A percentile compares a stretch with the other conserved stretches of the same genome.
Evolutionary conservation across 2,797 vertebrate species (phyloP).

Genomic region (Glyptemys insculpta): DNA sequence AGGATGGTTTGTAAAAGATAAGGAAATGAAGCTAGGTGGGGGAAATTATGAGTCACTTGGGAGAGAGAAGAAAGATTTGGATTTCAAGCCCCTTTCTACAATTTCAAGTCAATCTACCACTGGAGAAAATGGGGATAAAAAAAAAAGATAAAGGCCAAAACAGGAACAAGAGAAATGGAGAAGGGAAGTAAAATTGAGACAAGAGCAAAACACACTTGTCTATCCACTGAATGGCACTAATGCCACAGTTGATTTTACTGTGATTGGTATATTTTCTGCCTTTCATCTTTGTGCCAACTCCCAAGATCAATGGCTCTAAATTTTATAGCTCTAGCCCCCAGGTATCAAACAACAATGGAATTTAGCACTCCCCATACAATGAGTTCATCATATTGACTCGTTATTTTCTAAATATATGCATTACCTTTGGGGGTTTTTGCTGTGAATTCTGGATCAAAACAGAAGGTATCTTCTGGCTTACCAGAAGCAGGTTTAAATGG

Average conservation of each 20-base stretch:
- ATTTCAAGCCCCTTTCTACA: not conserved
- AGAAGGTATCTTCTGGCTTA: conserved; percentile 98
- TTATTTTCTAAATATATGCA: not conserved
- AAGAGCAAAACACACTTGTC: not conserved
- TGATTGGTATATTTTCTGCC: not conserved
- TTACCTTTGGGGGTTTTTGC: conserved; percentile 99
- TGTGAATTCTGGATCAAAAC: conserved; percentile 99
- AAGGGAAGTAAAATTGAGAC: not conserved
- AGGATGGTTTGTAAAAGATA: not conserved
- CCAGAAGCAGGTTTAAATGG: conserved; percentile 97
- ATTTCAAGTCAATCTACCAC: not conserved
- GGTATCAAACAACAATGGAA: too few species aligned
- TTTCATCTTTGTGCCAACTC: not conserved
- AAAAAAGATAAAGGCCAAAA: not conserved
- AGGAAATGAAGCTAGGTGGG: not conserved
- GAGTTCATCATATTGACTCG: not conserved
- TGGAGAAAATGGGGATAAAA: not conserved
- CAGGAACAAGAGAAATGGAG: not conserved
- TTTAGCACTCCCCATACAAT: not conserved
- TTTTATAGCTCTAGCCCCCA: not conserved
- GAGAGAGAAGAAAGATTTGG: not conserved
- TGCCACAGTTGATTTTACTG: not conserved
- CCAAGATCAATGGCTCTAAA: not conserved
- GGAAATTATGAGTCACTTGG: not conserved
- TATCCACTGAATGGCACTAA: not conserved